phyloP scores from a whole-genome alignment of 2,113 vertebrate genomes.

The Platichthys stellatus region DNA sequence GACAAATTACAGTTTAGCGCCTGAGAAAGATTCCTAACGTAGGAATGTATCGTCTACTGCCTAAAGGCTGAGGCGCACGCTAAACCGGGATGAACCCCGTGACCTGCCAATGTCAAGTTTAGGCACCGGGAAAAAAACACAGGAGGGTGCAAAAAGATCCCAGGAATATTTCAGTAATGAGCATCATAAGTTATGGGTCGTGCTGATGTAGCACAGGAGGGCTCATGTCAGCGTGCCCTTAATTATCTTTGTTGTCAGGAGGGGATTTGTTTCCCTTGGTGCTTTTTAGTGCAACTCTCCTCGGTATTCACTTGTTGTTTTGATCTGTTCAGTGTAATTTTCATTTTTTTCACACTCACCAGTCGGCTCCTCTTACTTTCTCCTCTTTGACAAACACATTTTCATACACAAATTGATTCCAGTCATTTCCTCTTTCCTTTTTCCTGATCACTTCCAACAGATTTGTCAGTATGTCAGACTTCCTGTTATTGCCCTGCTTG shows the following conservation, averaged over 20 bases:
- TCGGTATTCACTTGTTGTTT: background rate
- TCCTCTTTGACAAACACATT: background rate
- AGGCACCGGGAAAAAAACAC: slow-evolving; percentile 26
- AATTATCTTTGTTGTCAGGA: background rate
- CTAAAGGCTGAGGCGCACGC: background rate
- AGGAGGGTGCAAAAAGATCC: slow-evolving; percentile 17
- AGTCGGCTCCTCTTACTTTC: background rate
- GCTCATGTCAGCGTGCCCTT: background rate
- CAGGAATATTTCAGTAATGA: slow-evolving; percentile 25
- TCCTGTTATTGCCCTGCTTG: too few relatives aligned
- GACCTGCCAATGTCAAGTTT: slow-evolving; percentile 12
- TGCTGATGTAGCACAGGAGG: background rate
- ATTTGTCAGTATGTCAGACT: background rate
- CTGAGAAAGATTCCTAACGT: background rate
- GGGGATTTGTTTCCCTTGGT: too few relatives aligned
- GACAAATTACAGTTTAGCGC: slow-evolving; percentile 8
- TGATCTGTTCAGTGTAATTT: too few relatives aligned
- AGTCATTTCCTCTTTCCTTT: background rate
- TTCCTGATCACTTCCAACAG: background rate
- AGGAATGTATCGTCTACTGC: slow-evolving; percentile 10
- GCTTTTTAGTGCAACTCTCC: background rate
- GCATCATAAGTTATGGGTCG: slow-evolving; percentile 11
- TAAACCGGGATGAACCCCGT: slow-evolving; percentile 14
- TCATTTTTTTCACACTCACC: background rate
- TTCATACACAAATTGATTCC: background rate